phyloP scores from a whole-genome alignment of 1,140 invertebrate genomes.

The Hetaerina americana region DNA sequence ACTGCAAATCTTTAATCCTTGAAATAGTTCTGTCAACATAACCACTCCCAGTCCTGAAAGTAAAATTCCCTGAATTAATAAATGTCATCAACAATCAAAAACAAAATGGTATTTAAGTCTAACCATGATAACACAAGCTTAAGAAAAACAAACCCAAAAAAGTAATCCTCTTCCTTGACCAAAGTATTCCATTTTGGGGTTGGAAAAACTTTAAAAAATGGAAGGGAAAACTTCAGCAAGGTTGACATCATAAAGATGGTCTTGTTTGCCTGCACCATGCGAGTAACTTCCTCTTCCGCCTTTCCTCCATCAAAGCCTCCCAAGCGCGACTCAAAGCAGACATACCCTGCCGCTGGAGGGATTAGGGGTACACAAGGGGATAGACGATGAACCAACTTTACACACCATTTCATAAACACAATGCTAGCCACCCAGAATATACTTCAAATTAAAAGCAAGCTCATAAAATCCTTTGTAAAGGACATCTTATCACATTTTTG shows the following conservation, averaged over 20 bases:
- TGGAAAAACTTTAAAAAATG: slow-evolving; percentile 29
- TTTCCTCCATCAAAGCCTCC: slow-evolving; percentile 26
- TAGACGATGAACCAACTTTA: too few relatives aligned
- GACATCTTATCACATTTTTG: too few relatives aligned
- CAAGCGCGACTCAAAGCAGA: slow-evolving; percentile 35
- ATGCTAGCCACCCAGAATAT: too few relatives aligned
- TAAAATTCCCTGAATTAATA: too few relatives aligned
- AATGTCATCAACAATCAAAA: neutral
- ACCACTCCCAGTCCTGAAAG: slow-evolving; percentile 20
- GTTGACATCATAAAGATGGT: slow-evolving; percentile 30
- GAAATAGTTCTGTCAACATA: slow-evolving; percentile 17
- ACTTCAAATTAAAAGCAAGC: too few relatives aligned
- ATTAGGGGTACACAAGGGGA: too few relatives aligned
- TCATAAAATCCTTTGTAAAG: too few relatives aligned
- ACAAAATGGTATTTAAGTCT: neutral
- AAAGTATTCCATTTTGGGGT: slow-evolving; percentile 29
- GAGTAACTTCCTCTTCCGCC: slow-evolving; percentile 19
- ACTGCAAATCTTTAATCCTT: slow-evolving; percentile 16
- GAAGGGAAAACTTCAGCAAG: slow-evolving; percentile 30
- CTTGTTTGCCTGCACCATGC: slow-evolving; percentile 31
- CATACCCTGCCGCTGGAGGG: slow-evolving; percentile 33
- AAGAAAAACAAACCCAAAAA: slow-evolving; percentile 23
- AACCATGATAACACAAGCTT: neutral
- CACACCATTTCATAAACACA: too few relatives aligned
- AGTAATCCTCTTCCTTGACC: slow-evolving; percentile 28